Percentiles rank a stretch among this genome's conserved stretches.
Evolutionary conservation across 1,140 invertebrate genomes (phyloP).

Genomic region (Globodera rostochiensis): DNA sequence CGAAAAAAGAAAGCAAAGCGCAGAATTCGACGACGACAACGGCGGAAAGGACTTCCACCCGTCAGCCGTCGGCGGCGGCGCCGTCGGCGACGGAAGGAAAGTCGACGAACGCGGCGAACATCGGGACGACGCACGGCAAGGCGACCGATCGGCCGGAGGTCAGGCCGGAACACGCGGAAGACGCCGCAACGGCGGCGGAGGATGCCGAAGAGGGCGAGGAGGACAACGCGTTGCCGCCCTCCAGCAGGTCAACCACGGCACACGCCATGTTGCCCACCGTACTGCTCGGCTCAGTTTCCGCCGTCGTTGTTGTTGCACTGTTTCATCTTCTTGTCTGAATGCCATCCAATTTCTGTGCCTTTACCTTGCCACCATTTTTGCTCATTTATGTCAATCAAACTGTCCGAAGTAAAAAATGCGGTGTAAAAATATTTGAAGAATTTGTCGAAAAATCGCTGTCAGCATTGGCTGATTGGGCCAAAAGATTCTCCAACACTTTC

Average conservation of each 20-base stretch:
- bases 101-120: neutral
- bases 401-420: neutral
- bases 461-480: too few species aligned
- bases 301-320: neutral
- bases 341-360: neutral
- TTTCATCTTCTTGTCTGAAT: neutral
- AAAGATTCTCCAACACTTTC: too few species aligned
- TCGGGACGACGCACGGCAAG: too few species aligned
- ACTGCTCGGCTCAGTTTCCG: too few species aligned
- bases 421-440: neutral
- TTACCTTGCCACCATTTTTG: neutral
- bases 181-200: too few species aligned
- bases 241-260: neutral
- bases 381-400: neutral
- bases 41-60: neutral
- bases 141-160: too few species aligned
- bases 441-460: too few species aligned
- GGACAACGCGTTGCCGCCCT: too few species aligned
- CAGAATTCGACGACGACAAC: neutral
- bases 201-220: too few species aligned
- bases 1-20: neutral
- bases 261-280: too few species aligned
- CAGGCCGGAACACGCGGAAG: too few species aligned
- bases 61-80: neutral
- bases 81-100: neutral